Conservation (phyloP, 2,888 invertebrate genomes). For the Crioceris asparagi region DNA sequence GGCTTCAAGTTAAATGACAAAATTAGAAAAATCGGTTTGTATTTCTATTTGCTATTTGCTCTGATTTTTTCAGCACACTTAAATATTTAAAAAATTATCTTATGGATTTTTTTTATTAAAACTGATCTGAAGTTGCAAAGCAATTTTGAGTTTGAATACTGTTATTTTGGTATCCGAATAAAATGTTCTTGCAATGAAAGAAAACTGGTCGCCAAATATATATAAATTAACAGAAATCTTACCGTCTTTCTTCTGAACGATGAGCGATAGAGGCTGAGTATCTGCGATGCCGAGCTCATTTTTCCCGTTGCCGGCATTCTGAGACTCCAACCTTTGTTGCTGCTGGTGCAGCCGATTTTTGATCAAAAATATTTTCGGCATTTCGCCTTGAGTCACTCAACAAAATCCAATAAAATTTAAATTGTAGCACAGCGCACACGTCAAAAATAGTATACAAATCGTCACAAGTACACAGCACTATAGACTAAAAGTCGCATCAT, state of each 20-base stretch:
- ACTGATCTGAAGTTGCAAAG: no score
- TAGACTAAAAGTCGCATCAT: slow-evolving; percentile 7
- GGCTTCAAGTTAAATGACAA: no score
- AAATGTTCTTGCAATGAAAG: no score
- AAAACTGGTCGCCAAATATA: no score
- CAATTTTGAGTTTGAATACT: no score
- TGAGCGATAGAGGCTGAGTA: slow-evolving; percentile 48
- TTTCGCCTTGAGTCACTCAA: slow-evolving; percentile 36
- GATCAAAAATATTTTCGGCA: slow-evolving; percentile 90
- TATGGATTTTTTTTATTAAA: no score
- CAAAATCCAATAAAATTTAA: slow-evolving; percentile 3
- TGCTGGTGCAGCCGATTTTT: slow-evolving; percentile 87
- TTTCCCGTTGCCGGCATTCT: slow-evolving; percentile 60
- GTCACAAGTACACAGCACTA: slow-evolving; percentile 12
- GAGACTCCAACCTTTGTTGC: slow-evolving; percentile 75
- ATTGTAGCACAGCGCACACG: no score
- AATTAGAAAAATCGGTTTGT: no score
- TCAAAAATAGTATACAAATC: slow-evolving; percentile 5
- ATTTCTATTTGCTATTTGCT: no score
- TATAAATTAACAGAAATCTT: slow-evolving; percentile 18
- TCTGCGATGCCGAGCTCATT: slow-evolving; percentile 43
- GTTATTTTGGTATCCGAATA: no score
- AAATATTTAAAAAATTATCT: no score
- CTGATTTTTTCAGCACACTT: no score
- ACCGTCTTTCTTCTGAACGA: slow-evolving; percentile 42